Conservation (phyloP, 1,140 invertebrate genomes). For the Gonioctena quinquepunctata region DNA sequence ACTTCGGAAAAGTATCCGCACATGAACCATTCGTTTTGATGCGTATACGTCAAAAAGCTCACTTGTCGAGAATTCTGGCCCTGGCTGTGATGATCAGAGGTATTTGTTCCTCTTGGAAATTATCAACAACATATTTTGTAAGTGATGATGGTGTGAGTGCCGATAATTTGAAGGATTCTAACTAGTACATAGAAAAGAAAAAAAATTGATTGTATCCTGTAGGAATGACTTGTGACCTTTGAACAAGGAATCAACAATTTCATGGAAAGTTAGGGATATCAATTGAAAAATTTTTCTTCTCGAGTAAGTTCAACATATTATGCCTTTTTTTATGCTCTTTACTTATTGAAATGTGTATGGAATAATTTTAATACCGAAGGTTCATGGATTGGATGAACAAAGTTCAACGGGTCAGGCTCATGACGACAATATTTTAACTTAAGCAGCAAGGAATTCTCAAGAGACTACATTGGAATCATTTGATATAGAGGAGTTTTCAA, state of each 20-base stretch:
- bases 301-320: not conserved
- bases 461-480: not conserved
- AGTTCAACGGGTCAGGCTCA: not conserved
- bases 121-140: not conserved
- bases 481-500: not conserved
- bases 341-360: constrained; percentile 1
- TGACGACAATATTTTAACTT: no score
- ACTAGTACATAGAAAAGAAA: not conserved
- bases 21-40: no score
- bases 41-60: no score
- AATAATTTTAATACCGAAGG: not conserved
- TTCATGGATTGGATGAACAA: constrained; percentile 4
- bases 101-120: not conserved
- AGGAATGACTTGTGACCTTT: constrained; percentile 4
- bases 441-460: not conserved
- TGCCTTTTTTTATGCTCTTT: not conserved
- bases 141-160: not conserved
- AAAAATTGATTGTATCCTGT: not conserved
- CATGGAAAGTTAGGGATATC: not conserved
- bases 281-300: constrained; percentile 2
- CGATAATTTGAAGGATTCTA: constrained; percentile 1
- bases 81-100: no score
- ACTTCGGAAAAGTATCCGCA: no score
- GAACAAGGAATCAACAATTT: not conserved
- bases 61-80: no score